phyloP scores from a whole-genome alignment of 2,113 vertebrate species.

The Puntigrus tetrazona region DNA sequence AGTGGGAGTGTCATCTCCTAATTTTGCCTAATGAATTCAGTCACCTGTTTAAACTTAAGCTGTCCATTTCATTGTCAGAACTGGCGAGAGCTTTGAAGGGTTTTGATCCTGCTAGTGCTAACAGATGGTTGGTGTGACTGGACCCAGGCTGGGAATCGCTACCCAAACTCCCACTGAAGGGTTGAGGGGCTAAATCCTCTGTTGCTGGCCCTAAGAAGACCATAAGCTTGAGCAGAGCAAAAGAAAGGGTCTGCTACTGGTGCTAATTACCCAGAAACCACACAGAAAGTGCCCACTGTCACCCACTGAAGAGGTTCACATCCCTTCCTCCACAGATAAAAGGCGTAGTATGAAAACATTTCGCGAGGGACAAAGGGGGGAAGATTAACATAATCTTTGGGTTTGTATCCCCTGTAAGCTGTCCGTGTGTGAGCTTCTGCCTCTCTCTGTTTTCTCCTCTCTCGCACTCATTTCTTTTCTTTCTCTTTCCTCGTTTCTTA shows the following conservation, averaged over 20 bases:
- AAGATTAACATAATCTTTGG: constrained; percentile 99
- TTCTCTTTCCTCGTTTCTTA: constrained; percentile 37
- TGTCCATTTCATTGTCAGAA: constrained; percentile 79
- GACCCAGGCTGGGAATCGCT: constrained; percentile 78
- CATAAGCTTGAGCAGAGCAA: constrained; percentile 98
- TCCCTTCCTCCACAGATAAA: constrained; percentile 99
- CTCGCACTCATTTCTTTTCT: constrained; percentile 50
- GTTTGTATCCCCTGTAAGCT: constrained; percentile 98
- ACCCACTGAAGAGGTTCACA: constrained; percentile 98
- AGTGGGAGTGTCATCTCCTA: constrained; percentile 9
- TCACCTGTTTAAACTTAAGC: constrained; percentile 83
- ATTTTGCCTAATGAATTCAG: constrained; percentile 70
- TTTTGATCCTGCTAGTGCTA: constrained; percentile 90
- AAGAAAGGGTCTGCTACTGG: constrained; percentile 97
- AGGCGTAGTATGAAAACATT: constrained; percentile 99
- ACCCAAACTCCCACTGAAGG: constrained; percentile 86
- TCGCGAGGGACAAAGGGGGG: constrained; percentile 91
- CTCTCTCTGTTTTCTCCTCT: constrained; percentile 62
- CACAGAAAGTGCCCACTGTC: constrained; percentile 99
- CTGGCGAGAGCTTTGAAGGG: constrained; percentile 78
- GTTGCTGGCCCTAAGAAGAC: constrained; percentile 96
- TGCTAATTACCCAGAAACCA: constrained; percentile 99
- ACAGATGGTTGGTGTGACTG: constrained; percentile 94
- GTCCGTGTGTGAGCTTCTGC: constrained; percentile 89
- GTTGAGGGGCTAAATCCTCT: constrained; percentile 90